Conservation (phyloP, 2,888 invertebrate species). For the Ormyrus labotus region DNA sequence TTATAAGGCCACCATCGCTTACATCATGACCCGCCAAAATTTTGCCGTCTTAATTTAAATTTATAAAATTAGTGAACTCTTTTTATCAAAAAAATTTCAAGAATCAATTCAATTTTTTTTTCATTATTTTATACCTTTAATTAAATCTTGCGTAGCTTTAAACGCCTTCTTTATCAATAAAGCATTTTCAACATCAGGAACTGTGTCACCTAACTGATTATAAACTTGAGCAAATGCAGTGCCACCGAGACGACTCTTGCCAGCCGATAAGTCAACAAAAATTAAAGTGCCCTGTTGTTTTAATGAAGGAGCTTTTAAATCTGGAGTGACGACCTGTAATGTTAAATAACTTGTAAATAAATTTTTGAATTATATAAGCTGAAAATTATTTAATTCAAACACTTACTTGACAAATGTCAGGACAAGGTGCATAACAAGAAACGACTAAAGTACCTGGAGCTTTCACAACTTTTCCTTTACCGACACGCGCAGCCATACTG, state of each 20-base stretch:
- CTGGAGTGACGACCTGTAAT: slow-evolving; percentile 88
- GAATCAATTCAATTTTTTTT: not conserved
- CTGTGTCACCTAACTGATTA: slow-evolving; percentile 86
- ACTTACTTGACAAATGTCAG: slow-evolving; percentile 85
- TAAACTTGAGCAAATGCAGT: slow-evolving; percentile 95
- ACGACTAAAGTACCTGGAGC: slow-evolving; percentile 94
- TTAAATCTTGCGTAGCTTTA: slow-evolving; percentile 88
- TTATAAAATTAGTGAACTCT: not conserved
- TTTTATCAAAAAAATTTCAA: slow-evolving; percentile 4
- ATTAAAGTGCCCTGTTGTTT: slow-evolving; percentile 82
- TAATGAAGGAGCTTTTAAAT: slow-evolving; percentile 84
- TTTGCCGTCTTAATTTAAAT: slow-evolving; percentile 77
- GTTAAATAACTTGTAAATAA: not conserved
- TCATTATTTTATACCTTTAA: slow-evolving; percentile 79
- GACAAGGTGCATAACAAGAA: slow-evolving; percentile 97
- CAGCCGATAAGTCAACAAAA: slow-evolving; percentile 86
- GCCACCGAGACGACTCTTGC: slow-evolving; percentile 90
- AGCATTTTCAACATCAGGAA: slow-evolving; percentile 88
- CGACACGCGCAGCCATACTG: slow-evolving; percentile 96
- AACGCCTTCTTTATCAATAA: slow-evolving; percentile 85
- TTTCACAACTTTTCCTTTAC: slow-evolving; percentile 81
- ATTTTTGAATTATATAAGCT: not conserved
- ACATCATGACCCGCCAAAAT: slow-evolving; percentile 94
- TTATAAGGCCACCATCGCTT: slow-evolving; percentile 96
- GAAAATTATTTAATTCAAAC: not conserved